Evolutionary conservation across 53 echinoderm and acorn worm genomes (phyloP), one percentile per base, ranked within the genome.

Genomic region (Apostichopus leukothele): DNA sequence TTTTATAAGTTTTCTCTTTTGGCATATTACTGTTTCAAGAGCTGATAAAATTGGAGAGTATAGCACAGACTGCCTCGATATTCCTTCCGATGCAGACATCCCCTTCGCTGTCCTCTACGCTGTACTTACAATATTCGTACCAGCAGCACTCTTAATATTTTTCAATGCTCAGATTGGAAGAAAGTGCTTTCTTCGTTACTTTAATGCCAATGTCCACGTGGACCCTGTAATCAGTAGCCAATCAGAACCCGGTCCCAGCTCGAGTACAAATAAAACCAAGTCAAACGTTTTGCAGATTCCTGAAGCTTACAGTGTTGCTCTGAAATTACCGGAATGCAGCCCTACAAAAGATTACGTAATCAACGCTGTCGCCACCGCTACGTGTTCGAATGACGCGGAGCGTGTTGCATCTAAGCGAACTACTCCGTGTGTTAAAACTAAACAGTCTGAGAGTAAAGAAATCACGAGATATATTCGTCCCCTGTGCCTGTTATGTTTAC

Each of bases 381-480:
- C 39, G 39, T 39, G 78, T 52, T 53, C 50, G 54, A 2, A 4
- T 71, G 71, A 68, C 71, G n/a, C 14, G 14, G 71, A 16, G 25
- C 25, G 1, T 25, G 25, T 25, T 25, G 25, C 25, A 25, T 25
- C 25, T 25, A 0, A 39, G 2, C 39, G 39, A 39, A 39, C 39
- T 39, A 39, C 39, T 39, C 39, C 39, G 39, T 39, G 39, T 39
- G 39, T 39, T 39, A 39, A 39, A 39, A 39, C 39, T 39, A 39
- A 39, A 39, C 39, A 18, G 9, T 26, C 51, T 3, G 13, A 11
- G 16, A 50, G 13, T 9, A 67, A 25, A 50, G 90, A 90, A 78
- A 67, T 86, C n/a, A 53, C 67, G 11, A 91, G 93, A 27, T 93
- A 91, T 59, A 76, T 91, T 89, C 84, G 93, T 9, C 93, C 93